phyloP scores from a whole-genome alignment of 2,888 invertebrate genomes.

The Boloria euphrosyne region DNA sequence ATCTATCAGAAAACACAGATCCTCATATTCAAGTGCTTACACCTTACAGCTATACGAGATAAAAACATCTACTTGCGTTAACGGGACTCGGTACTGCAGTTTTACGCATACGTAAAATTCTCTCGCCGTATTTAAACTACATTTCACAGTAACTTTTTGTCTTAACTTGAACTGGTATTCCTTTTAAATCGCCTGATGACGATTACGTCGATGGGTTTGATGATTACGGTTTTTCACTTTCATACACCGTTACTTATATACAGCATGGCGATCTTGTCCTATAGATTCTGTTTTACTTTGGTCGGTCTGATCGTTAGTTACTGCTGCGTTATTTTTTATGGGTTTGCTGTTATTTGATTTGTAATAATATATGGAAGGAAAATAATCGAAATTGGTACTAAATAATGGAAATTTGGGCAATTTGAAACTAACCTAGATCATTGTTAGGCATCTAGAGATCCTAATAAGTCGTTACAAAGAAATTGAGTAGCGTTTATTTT shows the following conservation, averaged over 20 bases:
- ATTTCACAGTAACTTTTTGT: neutral
- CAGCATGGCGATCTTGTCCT: neutral
- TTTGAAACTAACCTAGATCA: too few relatives aligned
- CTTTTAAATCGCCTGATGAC: constrained; percentile 34
- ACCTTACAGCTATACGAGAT: constrained; percentile 15
- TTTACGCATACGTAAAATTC: constrained; percentile 27
- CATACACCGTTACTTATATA: constrained; percentile 15
- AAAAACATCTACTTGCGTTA: constrained; percentile 22
- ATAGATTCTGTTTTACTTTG: too few relatives aligned
- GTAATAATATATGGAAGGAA: too few relatives aligned
- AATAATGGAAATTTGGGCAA: too few relatives aligned
- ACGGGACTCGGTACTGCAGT: constrained; percentile 21
- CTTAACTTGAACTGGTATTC: constrained; percentile 29
- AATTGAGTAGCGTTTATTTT: too few relatives aligned
- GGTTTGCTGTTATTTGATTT: too few relatives aligned
- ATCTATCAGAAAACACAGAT: neutral
- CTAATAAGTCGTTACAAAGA: too few relatives aligned
- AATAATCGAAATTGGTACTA: too few relatives aligned
- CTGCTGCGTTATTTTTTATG: too few relatives aligned
- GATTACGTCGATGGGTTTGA: constrained; percentile 29
- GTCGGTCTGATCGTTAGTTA: too few relatives aligned
- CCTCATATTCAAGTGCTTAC: constrained; percentile 8
- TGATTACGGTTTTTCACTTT: constrained; percentile 34
- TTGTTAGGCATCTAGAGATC: too few relatives aligned
- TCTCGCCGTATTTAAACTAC: constrained; percentile 18